phyloP scores from a whole-genome alignment of 2,888 invertebrate genomes.

The Drosophila kuntzei region DNA sequence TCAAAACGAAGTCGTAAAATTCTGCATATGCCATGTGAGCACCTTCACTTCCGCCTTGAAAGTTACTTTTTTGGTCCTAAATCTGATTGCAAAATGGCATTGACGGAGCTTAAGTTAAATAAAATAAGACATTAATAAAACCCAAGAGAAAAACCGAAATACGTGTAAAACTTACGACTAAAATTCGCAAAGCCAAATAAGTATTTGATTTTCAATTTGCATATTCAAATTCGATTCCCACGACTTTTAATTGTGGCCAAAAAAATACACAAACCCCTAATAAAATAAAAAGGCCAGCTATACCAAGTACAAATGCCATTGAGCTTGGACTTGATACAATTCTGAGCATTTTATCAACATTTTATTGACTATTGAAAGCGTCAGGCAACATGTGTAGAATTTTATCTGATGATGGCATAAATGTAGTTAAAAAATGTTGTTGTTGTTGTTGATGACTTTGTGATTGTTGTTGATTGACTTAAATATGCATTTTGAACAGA shows the following conservation, averaged over 20 bases:
- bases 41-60: conserved; percentile 64
- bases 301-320: conserved; percentile 29
- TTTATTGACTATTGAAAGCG: conserved; percentile 26
- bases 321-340: conserved; percentile 58
- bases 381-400: conserved; percentile 18
- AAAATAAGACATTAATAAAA: conserved; percentile 23
- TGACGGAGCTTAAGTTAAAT: conserved; percentile 48
- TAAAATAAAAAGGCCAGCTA: conserved; percentile 33
- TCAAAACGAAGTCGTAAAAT: conserved; percentile 27
- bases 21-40: conserved; percentile 5
- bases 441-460: conserved; percentile 8
- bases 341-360: conserved; percentile 47
- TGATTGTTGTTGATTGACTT: neutral
- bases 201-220: conserved; percentile 59
- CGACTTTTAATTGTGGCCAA: conserved; percentile 72
- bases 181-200: conserved; percentile 35
- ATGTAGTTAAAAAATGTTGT: conserved; percentile 1
- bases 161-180: conserved; percentile 8
- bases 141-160: conserved; percentile 20
- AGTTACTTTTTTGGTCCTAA: conserved; percentile 35
- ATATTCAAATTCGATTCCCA: conserved; percentile 79
- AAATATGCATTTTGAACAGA: conserved; percentile 29
- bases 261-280: conserved; percentile 25
- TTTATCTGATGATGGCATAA: conserved; percentile 21
- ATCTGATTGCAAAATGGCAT: conserved; percentile 62